These are phyloP conservation scores for Periophthalmus magnuspinnatus DNA, from an alignment of 2,797 vertebrate species.

Conservation along the genomic window DNA sequence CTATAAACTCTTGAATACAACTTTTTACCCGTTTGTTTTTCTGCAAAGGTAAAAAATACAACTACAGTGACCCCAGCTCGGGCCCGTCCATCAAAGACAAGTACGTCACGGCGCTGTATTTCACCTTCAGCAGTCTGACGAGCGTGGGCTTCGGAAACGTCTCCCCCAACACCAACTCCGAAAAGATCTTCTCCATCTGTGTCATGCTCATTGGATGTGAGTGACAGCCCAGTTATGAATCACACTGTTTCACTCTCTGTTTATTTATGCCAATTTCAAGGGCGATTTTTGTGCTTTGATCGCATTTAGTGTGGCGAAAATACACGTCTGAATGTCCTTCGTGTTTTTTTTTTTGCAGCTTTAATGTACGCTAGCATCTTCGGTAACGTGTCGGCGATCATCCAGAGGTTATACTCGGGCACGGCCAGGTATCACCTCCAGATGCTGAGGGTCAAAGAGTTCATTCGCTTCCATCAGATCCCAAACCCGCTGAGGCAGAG, in stretches of 20 bases:
- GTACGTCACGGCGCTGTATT: constrained; percentile 98
- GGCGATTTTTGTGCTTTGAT: background rate
- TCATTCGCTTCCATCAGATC: constrained; percentile 99
- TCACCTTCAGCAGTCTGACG: constrained; percentile 99
- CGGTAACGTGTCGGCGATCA: constrained; percentile 98
- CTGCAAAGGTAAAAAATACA: constrained; percentile 88
- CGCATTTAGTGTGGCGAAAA: background rate
- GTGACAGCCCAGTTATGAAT: constrained; percentile 59
- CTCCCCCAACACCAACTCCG: constrained; percentile 99
- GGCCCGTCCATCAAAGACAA: constrained; percentile 99
- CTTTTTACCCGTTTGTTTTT: background rate
- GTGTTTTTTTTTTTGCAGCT: constrained; percentile 78
- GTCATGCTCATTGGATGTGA: constrained; percentile 99
- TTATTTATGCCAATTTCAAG: constrained; percentile 4
- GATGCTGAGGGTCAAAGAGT: constrained; percentile 97
- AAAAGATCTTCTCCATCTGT: constrained; percentile 99
- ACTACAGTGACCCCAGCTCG: constrained; percentile 92
- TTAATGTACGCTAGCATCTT: constrained; percentile 99
- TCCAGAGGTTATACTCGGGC: constrained; percentile 97
- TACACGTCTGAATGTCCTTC: background rate
- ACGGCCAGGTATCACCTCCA: constrained; percentile 98
- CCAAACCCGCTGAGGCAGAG: constrained; percentile 95
- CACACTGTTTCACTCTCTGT: background rate
- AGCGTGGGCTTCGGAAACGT: constrained; percentile 99
- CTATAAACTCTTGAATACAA: too few relatives aligned